Base-by-base conservation (phyloP, 2,113 vertebrate genomes). In the Numenius arquata region DNA sequence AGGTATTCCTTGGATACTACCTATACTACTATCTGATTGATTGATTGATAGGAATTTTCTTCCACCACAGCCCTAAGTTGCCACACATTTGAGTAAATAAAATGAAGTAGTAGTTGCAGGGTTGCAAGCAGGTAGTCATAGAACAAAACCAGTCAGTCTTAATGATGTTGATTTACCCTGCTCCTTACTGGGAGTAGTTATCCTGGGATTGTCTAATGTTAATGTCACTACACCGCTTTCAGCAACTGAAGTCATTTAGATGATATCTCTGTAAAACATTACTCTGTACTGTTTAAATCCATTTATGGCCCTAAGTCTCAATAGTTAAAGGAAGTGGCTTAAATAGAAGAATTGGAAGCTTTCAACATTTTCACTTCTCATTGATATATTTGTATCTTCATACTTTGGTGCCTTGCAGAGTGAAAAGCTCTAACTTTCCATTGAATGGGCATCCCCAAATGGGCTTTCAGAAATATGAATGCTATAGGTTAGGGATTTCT, bases 401-500 rank as follows among this genome's bases (percentile, higher is more conserved):
- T 71, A 75, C 29, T 80, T 88, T 65, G 20, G 15, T 72, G 45
- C 53, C 40, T 68, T 63, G 12, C 53, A 45, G 52, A 59, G 40
- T 89, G 62, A 87, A 87, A 72, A 65, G 78, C 45, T 82, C 48
- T 75, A 50, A 56, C 67, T 93, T 96, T 61, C 62, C 58, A 40
- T n/a, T 91, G 53, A 78, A 65, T 36, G 66, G 81, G 74, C 77
- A 72, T 91, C 91, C 80, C 89, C 74, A 79, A 56, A 75, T 59
- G 58, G 20, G 32, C 76, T 90, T 94, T 96, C 74, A 94, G 77
- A 89, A 87, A 43, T 72, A 43, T 2, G 1, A 67, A 13, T 72
- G 58, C 70, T 94, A 47, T 77, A 82, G 84, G 70, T 90, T 86
- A 85, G 84, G 77, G 53, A 48, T 92, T 96, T 89, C 65, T 86